Conservation (phyloP, 2,797 vertebrate species). For the Acanthiza pusilla region DNA sequence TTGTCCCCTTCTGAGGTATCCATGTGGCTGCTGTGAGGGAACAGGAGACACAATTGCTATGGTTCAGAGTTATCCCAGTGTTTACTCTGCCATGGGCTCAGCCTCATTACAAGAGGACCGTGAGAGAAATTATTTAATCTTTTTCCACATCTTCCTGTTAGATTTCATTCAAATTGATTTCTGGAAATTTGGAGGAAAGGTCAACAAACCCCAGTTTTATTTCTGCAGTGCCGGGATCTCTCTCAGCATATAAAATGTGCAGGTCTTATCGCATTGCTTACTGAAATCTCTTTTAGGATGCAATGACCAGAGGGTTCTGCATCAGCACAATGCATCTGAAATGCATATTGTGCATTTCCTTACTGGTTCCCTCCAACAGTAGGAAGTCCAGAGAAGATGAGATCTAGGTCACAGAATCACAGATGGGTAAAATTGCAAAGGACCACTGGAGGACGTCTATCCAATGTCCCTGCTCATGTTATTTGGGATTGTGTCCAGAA, state of each 20-base stretch:
- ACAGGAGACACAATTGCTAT: neutral
- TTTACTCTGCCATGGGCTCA: neutral
- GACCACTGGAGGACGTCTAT: neutral
- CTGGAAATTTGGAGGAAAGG: neutral
- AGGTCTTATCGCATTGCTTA: neutral
- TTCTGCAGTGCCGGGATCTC: neutral
- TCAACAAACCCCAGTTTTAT: neutral
- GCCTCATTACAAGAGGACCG: neutral
- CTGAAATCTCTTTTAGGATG: neutral
- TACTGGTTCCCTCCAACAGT: neutral
- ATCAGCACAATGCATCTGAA: neutral
- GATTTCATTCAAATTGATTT: neutral
- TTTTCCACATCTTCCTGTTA: neutral
- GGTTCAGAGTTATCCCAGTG: neutral
- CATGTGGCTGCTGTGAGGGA: neutral
- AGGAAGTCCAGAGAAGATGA: neutral
- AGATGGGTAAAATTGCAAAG: neutral
- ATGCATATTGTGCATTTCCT: neutral
- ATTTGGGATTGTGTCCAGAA: neutral
- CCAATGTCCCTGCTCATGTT: neutral
- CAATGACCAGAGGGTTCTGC: neutral
- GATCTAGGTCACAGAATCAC: neutral
- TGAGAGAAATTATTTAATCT: neutral
- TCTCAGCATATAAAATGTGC: neutral
- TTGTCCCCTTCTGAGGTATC: neutral